A percentile compares a stretch with the other conserved stretches of the same genome.
These are phyloP conservation scores for Cryptus viduatorius DNA, from an alignment of 2,888 invertebrate genomes.

Conservation along the genomic window DNA sequence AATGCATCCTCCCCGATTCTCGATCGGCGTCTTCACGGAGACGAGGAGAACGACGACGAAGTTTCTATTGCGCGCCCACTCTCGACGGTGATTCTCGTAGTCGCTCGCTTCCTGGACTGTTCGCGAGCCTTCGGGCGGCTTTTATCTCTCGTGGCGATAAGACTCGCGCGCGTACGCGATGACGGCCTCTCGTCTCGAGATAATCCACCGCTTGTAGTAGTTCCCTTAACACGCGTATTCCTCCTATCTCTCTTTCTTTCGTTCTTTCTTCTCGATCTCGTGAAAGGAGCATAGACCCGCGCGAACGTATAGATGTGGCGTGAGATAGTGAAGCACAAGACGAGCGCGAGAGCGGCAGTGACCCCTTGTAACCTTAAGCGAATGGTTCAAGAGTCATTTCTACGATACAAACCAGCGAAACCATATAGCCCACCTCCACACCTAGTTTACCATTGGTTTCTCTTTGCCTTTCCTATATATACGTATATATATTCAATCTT, in stretches of 20 bases:
- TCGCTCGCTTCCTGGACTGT: slow-evolving; percentile 63
- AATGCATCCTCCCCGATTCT: background rate
- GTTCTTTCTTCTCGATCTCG: slow-evolving; percentile 34
- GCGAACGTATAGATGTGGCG: slow-evolving; percentile 69
- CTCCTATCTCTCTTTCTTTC: slow-evolving; percentile 32
- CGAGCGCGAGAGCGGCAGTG: slow-evolving; percentile 66
- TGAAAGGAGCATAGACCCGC: slow-evolving; percentile 22
- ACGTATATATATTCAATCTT: background rate
- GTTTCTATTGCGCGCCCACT: slow-evolving; percentile 55
- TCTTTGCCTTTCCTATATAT: background rate
- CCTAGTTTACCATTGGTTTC: background rate
- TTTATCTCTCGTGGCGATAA: slow-evolving; percentile 62
- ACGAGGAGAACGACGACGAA: slow-evolving; percentile 16
- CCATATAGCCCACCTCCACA: slow-evolving; percentile 18
- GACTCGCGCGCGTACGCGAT: slow-evolving; percentile 44
- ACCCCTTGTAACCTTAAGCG: slow-evolving; percentile 72
- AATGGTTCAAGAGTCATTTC: slow-evolving; percentile 67
- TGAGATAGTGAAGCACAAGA: slow-evolving; percentile 63
- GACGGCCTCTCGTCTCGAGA: slow-evolving; percentile 65
- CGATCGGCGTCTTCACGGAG: slow-evolving; percentile 6
- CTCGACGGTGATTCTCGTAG: slow-evolving; percentile 35
- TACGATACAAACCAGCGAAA: slow-evolving; percentile 9
- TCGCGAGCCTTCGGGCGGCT: slow-evolving; percentile 41
- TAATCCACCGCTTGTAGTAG: slow-evolving; percentile 49
- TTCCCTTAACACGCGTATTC: slow-evolving; percentile 30